Percentiles rank a stretch among this genome's conserved stretches.
Conservation (phyloP, 2,113 vertebrate species). For the Pitta sordida region DNA sequence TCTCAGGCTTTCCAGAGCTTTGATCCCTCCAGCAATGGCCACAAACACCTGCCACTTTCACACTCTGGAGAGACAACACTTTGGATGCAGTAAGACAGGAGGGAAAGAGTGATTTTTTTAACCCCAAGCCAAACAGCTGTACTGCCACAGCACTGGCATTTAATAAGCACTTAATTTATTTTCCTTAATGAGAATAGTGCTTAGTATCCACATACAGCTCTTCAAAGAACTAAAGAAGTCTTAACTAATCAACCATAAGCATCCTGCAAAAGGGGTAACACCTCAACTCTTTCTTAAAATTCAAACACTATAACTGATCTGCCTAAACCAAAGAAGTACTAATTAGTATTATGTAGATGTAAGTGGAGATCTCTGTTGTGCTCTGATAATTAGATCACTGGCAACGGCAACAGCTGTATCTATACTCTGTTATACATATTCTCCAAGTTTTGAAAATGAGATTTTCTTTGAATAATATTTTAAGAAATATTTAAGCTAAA, state of each 20-base stretch:
- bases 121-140: not conserved
- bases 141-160: not conserved
- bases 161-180: not conserved
- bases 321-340: not conserved
- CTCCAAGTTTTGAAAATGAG: not conserved
- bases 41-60: constrained; percentile 74
- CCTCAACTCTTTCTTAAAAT: not conserved
- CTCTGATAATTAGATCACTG: not conserved
- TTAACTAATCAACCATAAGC: not conserved
- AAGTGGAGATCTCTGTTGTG: not conserved
- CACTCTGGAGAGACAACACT: constrained; percentile 73
- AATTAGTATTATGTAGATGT: not conserved
- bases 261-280: not conserved
- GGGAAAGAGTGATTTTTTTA: not conserved
- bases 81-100: constrained; percentile 33
- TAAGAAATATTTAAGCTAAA: not conserved
- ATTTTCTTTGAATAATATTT: not conserved
- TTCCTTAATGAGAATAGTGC: not conserved
- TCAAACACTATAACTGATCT: not conserved
- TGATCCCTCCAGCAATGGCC: constrained; percentile 75
- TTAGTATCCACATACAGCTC: not conserved
- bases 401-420: not conserved
- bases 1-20: constrained; percentile 49
- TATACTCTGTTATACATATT: not conserved
- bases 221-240: not conserved